phyloP scores from a whole-genome alignment of 2,113 vertebrate genomes.

The Hoplias malabaricus region DNA sequence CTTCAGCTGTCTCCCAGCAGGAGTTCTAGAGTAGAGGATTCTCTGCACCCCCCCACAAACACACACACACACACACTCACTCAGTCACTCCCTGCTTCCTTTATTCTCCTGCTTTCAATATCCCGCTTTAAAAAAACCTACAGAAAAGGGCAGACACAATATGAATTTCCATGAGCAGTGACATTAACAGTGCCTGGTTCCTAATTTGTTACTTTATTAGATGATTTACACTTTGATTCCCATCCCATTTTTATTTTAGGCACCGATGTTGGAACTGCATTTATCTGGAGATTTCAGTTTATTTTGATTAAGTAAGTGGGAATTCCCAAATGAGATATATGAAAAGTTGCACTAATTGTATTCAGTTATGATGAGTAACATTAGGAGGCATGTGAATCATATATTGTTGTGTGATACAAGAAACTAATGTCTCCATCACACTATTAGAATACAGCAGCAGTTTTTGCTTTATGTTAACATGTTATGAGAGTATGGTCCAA shows the following conservation, averaged over 20 bases:
- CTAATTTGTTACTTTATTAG: slow-evolving; percentile 26
- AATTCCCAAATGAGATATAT: slow-evolving; percentile 10
- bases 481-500: too few species aligned
- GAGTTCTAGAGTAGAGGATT: slow-evolving; percentile 30
- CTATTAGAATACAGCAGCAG: too few species aligned
- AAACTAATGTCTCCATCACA: too few species aligned
- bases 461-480: too few species aligned
- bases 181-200: neutral
- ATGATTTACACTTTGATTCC: slow-evolving; percentile 4
- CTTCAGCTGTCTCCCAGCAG: slow-evolving; percentile 30
- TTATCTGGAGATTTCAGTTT: neutral
- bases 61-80: neutral
- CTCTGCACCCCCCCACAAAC: slow-evolving; percentile 19
- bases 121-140: neutral
- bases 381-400: neutral
- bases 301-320: neutral
- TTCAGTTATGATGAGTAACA: neutral
- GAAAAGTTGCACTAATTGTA: slow-evolving; percentile 8
- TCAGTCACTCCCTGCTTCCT: neutral
- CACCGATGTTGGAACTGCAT: neutral
- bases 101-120: slow-evolving; percentile 2
- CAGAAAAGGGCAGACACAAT: neutral
- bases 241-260: neutral
- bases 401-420: too few species aligned
- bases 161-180: neutral